Percentiles rank a stretch among this genome's conserved stretches.
Evolutionary conservation across 2,797 vertebrate genomes (phyloP).

Genomic region (Pelodytes ibericus): DNA sequence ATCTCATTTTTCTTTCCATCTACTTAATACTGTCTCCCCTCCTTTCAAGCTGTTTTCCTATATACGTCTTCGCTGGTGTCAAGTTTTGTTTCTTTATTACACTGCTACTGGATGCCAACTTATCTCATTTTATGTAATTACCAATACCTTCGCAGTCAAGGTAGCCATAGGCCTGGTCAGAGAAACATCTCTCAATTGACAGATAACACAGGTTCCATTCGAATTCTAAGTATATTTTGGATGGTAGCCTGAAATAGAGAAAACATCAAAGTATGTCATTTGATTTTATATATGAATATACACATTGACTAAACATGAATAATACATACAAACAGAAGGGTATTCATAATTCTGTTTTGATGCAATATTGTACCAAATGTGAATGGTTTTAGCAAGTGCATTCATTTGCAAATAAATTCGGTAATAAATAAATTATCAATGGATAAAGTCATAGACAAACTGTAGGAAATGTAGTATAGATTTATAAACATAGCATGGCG

Average conservation of each 20-base stretch:
- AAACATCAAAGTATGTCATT: neutral
- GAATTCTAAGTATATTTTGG: neutral
- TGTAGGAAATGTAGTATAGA: no score
- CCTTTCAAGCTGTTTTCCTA: slow-evolving; percentile 8
- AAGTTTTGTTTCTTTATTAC: slow-evolving; percentile 27
- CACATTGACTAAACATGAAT: no score
- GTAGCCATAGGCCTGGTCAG: slow-evolving; percentile 10
- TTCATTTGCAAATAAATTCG: no score
- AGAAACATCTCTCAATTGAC: slow-evolving; percentile 4
- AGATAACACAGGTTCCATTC: neutral
- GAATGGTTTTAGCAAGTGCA: no score
- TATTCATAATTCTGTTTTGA: no score
- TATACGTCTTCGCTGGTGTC: slow-evolving; percentile 5
- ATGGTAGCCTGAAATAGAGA: neutral
- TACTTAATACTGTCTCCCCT: slow-evolving; percentile 34
- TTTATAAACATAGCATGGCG: no score
- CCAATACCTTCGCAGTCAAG: slow-evolving; percentile 22
- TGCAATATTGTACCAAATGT: no score
- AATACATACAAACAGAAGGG: no score
- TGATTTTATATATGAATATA: no score
- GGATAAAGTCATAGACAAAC: no score
- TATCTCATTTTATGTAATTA: slow-evolving; percentile 34
- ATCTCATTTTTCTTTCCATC: slow-evolving; percentile 61
- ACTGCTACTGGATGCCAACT: slow-evolving; percentile 2
- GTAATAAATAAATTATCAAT: no score